These are phyloP conservation scores for Capitella teleta DNA, from an alignment of 1,140 invertebrate genomes.

Conservation along the genomic window DNA sequence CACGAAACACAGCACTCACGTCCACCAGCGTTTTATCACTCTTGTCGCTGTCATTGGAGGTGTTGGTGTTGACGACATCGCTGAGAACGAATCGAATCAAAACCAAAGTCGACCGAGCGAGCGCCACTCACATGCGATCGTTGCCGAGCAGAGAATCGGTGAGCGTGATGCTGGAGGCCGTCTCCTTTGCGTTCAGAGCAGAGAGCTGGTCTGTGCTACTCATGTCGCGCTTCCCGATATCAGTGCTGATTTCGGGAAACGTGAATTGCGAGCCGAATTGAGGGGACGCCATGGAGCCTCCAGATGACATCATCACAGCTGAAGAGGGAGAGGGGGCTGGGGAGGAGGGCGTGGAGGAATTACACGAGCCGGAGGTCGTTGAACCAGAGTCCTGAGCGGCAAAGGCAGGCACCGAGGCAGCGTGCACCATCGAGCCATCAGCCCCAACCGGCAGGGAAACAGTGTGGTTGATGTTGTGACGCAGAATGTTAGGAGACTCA, in stretches of 20 bases:
- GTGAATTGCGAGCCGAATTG: no score
- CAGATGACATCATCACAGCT: no score
- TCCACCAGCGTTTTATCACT: slow-evolving; percentile 66
- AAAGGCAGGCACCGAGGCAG: slow-evolving; percentile 18
- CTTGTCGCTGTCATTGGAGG: slow-evolving; percentile 72
- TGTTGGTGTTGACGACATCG: slow-evolving; percentile 56
- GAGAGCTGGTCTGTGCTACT: no score
- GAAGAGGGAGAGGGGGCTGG: slow-evolving; percentile 58
- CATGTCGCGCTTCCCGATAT: no score
- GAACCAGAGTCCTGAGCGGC: slow-evolving; percentile 69
- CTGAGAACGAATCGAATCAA: slow-evolving; percentile 15
- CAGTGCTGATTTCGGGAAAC: no score
- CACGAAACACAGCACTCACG: not conserved
- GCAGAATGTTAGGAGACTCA: no score
- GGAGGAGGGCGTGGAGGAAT: slow-evolving; percentile 88
- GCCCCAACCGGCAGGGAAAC: no score
- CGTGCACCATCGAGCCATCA: slow-evolving; percentile 6
- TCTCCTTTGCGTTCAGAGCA: slow-evolving; percentile 70
- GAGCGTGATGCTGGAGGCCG: slow-evolving; percentile 19
- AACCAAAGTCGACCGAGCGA: not conserved
- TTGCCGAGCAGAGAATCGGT: slow-evolving; percentile 55
- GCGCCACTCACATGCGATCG: slow-evolving; percentile 61
- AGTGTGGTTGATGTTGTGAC: no score
- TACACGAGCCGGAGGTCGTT: slow-evolving; percentile 88
- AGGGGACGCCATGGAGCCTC: no score